A percentile compares a stretch with the other conserved stretches of the same genome.
These are phyloP conservation scores for Drosophila kurseongensis DNA, from an alignment of 1,140 invertebrate species.

Conservation along the genomic window DNA sequence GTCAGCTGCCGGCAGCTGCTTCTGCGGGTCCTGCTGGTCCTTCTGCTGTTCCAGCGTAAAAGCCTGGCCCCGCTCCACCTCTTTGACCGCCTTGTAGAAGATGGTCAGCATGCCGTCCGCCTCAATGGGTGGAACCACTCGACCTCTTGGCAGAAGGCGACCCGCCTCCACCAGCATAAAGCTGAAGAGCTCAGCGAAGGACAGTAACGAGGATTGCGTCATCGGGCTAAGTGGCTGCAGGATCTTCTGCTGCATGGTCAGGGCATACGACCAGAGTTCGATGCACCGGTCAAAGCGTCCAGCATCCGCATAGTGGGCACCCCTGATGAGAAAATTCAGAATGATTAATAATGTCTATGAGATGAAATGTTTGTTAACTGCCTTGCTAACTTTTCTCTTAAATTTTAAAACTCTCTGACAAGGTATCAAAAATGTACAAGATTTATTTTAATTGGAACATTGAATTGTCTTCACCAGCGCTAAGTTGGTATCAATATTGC, in stretches of 20 bases:
- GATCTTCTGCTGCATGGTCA: slow-evolving; percentile 97
- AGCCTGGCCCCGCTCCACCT: slow-evolving; percentile 86
- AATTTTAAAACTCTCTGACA: too few species aligned
- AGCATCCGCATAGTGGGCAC: slow-evolving; percentile 97
- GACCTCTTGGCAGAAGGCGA: slow-evolving; percentile 88
- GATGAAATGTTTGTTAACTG: too few species aligned
- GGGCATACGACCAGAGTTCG: slow-evolving; percentile 97
- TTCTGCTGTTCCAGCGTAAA: slow-evolving; percentile 68
- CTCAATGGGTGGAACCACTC: slow-evolving; percentile 91
- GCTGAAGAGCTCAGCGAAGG: slow-evolving; percentile 97
- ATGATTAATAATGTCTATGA: not conserved
- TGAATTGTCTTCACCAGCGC: too few species aligned
- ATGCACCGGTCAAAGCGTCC: slow-evolving; percentile 97
- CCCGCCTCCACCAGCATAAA: slow-evolving; percentile 95
- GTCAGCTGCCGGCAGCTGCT: slow-evolving; percentile 31
- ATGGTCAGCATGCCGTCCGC: slow-evolving; percentile 93
- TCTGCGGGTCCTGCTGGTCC: slow-evolving; percentile 52
- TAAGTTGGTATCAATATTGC: too few species aligned
- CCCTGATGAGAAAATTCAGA: slow-evolving; percentile 86
- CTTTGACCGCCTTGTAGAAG: slow-evolving; percentile 91
- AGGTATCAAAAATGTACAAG: too few species aligned
- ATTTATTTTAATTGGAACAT: too few species aligned
- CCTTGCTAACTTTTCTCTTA: too few species aligned
- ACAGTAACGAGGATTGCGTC: slow-evolving; percentile 96
- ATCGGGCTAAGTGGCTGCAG: slow-evolving; percentile 96